These are phyloP conservation scores for Drosophila asahinai DNA, from an alignment of 1,140 invertebrate species.

Conservation along the genomic window DNA sequence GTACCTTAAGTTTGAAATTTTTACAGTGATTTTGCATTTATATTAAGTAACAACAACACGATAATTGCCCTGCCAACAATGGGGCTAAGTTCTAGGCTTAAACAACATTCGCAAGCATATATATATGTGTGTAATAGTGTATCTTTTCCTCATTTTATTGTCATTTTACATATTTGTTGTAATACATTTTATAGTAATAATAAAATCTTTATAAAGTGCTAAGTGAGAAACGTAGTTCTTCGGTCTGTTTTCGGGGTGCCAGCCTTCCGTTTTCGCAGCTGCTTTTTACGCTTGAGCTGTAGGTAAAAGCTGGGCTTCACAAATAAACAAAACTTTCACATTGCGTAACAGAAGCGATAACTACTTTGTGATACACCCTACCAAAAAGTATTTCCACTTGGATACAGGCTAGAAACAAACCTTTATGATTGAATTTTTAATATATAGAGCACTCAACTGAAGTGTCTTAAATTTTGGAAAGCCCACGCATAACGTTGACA, in stretches of 20 bases:
- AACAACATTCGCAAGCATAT: constrained; percentile 68
- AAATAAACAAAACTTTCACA: constrained; percentile 34
- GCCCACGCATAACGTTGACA: constrained; percentile 39
- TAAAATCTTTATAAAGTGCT: constrained; percentile 68
- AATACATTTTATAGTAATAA: constrained; percentile 76
- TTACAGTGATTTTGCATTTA: constrained; percentile 80
- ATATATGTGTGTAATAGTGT: constrained; percentile 65
- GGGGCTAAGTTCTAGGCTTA: constrained; percentile 65
- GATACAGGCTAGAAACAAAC: background rate
- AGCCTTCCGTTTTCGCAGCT: background rate
- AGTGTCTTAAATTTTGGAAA: constrained; percentile 12
- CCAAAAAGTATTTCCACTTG: background rate
- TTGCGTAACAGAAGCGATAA: constrained; percentile 14
- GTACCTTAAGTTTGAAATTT: constrained; percentile 62
- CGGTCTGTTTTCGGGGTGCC: background rate
- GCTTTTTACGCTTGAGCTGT: background rate
- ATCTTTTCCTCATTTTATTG: constrained; percentile 68
- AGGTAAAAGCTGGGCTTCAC: background rate
- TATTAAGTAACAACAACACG: constrained; percentile 60
- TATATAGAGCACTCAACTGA: constrained; percentile 4
- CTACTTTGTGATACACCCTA: background rate
- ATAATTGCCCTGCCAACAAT: constrained; percentile 54
- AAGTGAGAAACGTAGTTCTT: constrained; percentile 16
- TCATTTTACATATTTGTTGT: constrained; percentile 70
- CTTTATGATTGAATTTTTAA: background rate